Percentiles rank a stretch among this genome's conserved stretches.
phyloP scores from a whole-genome alignment of 2,797 vertebrate species.

The Argyrosomus regius region DNA sequence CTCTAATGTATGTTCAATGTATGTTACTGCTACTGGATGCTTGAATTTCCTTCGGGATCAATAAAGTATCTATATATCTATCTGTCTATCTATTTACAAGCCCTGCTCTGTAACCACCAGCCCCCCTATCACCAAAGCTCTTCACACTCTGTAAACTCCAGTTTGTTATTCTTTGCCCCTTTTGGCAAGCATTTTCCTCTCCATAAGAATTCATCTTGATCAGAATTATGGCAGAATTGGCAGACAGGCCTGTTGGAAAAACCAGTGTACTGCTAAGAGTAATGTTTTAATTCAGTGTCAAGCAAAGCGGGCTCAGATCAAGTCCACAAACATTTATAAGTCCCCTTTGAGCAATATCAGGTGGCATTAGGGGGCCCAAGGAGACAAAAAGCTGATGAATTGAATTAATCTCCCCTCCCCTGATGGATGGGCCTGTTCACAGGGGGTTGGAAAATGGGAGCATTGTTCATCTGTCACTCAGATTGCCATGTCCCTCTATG shows the following conservation, averaged over 20 bases:
- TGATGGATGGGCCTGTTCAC: slow-evolving; percentile 88
- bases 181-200: slow-evolving; percentile 55
- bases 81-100: no score
- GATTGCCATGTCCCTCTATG: slow-evolving; percentile 85
- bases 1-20: no score
- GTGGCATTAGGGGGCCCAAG: slow-evolving; percentile 85
- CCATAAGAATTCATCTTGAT: slow-evolving; percentile 74
- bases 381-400: slow-evolving; percentile 88
- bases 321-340: slow-evolving; percentile 84
- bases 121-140: slow-evolving; percentile 15
- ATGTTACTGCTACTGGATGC: no score
- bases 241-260: slow-evolving; percentile 64
- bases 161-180: slow-evolving; percentile 49
- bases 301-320: slow-evolving; percentile 73
- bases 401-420: slow-evolving; percentile 84
- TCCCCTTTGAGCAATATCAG: slow-evolving; percentile 85
- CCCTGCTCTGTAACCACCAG: slow-evolving; percentile 9
- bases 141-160: slow-evolving; percentile 32
- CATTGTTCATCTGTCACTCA: slow-evolving; percentile 89
- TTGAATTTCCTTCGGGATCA: no score
- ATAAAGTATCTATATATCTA: no score
- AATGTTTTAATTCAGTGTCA: slow-evolving; percentile 85
- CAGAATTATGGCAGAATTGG: slow-evolving; percentile 74
- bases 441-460: slow-evolving; percentile 82
- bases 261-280: slow-evolving; percentile 65